Evolutionary conservation across 2,797 vertebrate species (phyloP).

Genomic region (Dipus sagitta): DNA sequence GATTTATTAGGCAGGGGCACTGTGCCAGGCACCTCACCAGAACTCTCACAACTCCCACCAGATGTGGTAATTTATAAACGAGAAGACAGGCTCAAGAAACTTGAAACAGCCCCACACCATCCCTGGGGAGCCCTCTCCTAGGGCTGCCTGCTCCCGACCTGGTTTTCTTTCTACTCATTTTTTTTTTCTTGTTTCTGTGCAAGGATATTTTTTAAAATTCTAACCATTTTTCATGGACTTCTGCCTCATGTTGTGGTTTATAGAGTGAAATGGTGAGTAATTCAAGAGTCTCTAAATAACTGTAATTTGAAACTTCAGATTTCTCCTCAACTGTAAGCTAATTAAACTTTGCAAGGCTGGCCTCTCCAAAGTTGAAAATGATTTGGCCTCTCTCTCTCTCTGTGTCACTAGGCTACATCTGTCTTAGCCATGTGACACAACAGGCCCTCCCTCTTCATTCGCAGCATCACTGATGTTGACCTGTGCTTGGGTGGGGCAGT

Average conservation of each 20-base stretch:
- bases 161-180: conserved; percentile 18
- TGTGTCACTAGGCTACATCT: conserved; percentile 43
- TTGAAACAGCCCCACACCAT: neutral
- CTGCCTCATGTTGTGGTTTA: conserved; percentile 59
- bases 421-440: conserved; percentile 4
- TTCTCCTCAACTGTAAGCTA: conserved; percentile 70
- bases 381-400: conserved; percentile 47
- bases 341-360: conserved; percentile 65
- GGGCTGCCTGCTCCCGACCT: neutral
- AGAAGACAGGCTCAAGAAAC: conserved; percentile 13
- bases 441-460: neutral
- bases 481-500: neutral
- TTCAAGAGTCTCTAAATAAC: conserved; percentile 74
- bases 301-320: conserved; percentile 68
- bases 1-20: neutral
- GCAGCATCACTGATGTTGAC: neutral
- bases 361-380: conserved; percentile 46
- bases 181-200: conserved; percentile 32
- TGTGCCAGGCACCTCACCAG: neutral
- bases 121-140: neutral
- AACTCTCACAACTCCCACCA: neutral
- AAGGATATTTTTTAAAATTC: neutral
- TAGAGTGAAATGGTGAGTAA: conserved; percentile 69
- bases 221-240: conserved; percentile 37
- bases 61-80: conserved; percentile 7